These are phyloP conservation scores for Globodera ellingtonae DNA, from an alignment of 1,140 invertebrate species.

Conservation along the genomic window DNA sequence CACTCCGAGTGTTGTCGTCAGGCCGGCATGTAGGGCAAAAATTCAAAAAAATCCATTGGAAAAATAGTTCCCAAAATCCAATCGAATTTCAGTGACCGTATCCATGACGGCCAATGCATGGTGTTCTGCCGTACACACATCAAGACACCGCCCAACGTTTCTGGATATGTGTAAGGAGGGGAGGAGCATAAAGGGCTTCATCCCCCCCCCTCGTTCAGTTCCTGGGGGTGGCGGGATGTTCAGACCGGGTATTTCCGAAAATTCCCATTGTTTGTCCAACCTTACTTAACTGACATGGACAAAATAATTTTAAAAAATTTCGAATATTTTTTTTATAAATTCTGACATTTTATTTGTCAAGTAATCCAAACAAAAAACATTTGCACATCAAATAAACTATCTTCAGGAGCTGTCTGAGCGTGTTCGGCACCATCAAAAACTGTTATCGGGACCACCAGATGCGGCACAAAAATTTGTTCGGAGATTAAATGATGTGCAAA, in stretches of 20 bases:
- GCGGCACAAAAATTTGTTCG: conserved; percentile 50
- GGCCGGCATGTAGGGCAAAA: conserved; percentile 1
- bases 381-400: neutral
- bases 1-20: conserved; percentile 49
- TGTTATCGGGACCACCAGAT: conserved; percentile 47
- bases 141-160: conserved; percentile 50
- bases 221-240: no score
- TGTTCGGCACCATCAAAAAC: conserved; percentile 52
- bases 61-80: neutral
- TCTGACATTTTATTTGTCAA: neutral
- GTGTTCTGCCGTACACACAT: conserved; percentile 49
- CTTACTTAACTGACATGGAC: no score
- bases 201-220: no score
- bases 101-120: conserved; percentile 52
- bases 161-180: conserved; percentile 37
- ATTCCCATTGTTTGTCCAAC: neutral
- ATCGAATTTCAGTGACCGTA: conserved; percentile 31
- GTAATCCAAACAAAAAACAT: neutral
- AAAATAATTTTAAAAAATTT: neutral
- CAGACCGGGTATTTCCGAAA: no score
- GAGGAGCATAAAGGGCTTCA: no score
- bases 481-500: conserved; percentile 30
- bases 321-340: neutral
- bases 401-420: conserved; percentile 32
- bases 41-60: neutral